Conservation (phyloP, 2,888 invertebrate species). For the Lacanobia wlatinum region DNA sequence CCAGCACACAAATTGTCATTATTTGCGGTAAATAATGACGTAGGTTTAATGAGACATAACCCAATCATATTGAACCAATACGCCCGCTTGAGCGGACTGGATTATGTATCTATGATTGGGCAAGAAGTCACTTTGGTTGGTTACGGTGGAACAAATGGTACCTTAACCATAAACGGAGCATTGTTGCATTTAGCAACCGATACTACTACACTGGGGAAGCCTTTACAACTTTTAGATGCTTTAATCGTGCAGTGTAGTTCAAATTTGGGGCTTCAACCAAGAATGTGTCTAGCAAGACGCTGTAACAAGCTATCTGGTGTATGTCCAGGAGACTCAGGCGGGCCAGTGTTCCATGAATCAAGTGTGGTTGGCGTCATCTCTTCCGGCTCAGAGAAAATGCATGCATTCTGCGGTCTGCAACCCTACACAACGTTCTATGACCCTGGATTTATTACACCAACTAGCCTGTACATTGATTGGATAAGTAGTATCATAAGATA, state of each 20-base stretch:
- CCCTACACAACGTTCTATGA: neutral
- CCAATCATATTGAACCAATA: conserved; percentile 16
- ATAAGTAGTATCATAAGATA: conserved; percentile 16
- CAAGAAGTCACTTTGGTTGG: conserved; percentile 33
- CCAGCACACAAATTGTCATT: neutral
- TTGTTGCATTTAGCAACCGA: rapidly evolving
- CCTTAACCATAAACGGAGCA: rapidly evolving
- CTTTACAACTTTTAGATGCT: conserved; percentile 38
- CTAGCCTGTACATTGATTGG: conserved; percentile 38
- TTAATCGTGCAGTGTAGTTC: conserved; percentile 10
- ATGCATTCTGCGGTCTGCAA: neutral
- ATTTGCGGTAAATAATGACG: conserved; percentile 11
- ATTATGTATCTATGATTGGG: conserved; percentile 28
- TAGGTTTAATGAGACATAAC: conserved; percentile 34
- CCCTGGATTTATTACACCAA: conserved; percentile 23
- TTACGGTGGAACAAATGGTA: conserved; percentile 7
- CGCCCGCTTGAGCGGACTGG: conserved; percentile 43
- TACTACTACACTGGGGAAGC: conserved; percentile 9
- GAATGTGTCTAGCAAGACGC: conserved; percentile 36
- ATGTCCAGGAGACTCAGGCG: conserved; percentile 50
- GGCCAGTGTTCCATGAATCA: conserved; percentile 39
- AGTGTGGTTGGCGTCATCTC: conserved; percentile 42
- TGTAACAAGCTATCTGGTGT: neutral
- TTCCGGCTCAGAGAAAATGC: rapidly evolving
- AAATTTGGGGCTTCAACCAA: neutral